Conservation (phyloP, 2,113 vertebrate genomes). For the Chinchilla lanigera region DNA sequence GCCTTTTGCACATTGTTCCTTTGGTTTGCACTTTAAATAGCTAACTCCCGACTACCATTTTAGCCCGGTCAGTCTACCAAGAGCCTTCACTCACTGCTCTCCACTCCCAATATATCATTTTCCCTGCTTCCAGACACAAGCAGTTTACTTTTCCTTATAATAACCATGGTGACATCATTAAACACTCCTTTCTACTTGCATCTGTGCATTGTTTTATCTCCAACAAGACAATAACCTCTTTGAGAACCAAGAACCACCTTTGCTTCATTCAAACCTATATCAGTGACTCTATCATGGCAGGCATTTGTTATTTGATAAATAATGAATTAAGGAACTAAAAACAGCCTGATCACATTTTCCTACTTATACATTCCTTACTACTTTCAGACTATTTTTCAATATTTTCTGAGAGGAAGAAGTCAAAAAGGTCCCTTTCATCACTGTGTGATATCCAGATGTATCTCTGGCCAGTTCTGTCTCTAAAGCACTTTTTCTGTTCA, state of each 20-base stretch:
- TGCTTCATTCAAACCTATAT: background rate
- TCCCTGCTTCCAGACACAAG: background rate
- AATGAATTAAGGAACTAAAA: background rate
- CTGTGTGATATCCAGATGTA: background rate
- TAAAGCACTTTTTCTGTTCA: background rate
- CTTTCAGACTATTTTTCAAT: background rate
- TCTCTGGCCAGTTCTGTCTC: background rate
- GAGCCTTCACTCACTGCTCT: background rate
- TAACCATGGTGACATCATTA: background rate
- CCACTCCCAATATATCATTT: background rate
- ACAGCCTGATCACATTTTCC: background rate
- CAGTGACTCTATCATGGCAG: background rate
- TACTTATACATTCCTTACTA: background rate
- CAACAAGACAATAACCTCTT: background rate
- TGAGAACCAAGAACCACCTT: background rate
- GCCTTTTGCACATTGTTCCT: background rate
- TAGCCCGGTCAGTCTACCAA: background rate
- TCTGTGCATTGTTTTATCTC: background rate
- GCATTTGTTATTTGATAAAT: background rate
- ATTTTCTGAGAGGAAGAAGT: conserved; percentile 1
- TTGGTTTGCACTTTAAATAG: background rate
- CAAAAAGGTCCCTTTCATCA: background rate
- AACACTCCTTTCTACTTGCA: background rate
- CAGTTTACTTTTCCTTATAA: background rate
- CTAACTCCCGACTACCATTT: background rate